Base-by-base conservation (phyloP, 1,140 invertebrate genomes). In the Marisa cornuarietis region DNA sequence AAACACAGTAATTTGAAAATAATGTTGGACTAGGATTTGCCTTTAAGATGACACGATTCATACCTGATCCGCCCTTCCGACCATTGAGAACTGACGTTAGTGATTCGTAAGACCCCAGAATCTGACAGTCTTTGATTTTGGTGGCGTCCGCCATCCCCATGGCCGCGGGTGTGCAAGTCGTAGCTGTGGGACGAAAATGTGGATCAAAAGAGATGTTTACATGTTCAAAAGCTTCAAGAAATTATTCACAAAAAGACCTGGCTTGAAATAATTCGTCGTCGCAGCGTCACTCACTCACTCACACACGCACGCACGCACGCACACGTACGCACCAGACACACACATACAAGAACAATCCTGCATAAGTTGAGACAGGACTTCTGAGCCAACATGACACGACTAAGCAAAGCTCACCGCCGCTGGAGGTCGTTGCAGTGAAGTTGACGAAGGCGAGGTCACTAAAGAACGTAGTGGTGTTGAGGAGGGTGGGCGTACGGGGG, bases 361-460 rank as follows among this genome's bases (percentile, higher is more conserved):
- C 1, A 42, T 42, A 42, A 2, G 0, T 42, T 42, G 31, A 42
- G 3, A 42, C 31, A 58, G 16, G 54, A 58, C 54, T 8, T 1
- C 1, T 5, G 1, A 1, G 8, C 16, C 54, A 58, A 0, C 54
- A 58, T 58, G 54, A 62, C 80, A 79, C 80, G 20, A 71, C 83
- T 63, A 58, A 71, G n/a, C 72, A 71, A n/a, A 74, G 74, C 52
- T 81, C 58, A 71, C 85, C 58, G 20, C 80, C 81, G 62, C 82
- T 71, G 16, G 82, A 79, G 24, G 82, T 81, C 20, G 77, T 54
- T 16, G 81, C 80, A n/a, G 81, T 79, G 52, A 82, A 72, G 62
- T 79, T 82, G 24, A 79, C 58, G 65, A 72, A 82, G 9, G 76
- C 68, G 51, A 82, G 0, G 49, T 77, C 61, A 7, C 78, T 76